Evolutionary conservation across 2,113 vertebrate species (phyloP), one percentile per base, ranked within the genome.

Genomic region (Piliocolobus tephrosceles): DNA sequence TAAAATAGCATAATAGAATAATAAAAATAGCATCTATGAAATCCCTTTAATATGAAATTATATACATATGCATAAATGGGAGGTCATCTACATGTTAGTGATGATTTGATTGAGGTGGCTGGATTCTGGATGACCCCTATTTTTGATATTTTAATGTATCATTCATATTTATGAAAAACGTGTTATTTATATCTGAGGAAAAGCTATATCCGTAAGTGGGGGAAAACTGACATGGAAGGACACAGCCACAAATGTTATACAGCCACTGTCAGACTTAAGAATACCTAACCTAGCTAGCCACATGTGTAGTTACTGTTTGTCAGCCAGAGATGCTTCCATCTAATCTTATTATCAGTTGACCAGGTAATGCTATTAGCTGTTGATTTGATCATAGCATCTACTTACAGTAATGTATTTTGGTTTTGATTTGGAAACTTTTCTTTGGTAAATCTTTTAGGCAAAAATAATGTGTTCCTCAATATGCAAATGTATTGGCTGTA

Each of bases 401-500:
- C 78, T 61, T 64, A 23, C 0, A 76, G 8, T 79, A 38, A 57
- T 70, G 57, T 57, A 66, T 93, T 95, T 52, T 92, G n/a, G 30
- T 50, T 97, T 96, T 94, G 90, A 95, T 75, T 88, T 94, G 88
- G 30, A 95, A 94, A 61, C 9, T 94, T 68, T 96, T 93, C 88
- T 50, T 97, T 87, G 79, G 58, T 90, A 75, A 88, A 84, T 90
- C 91, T 96, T 97, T 95, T 90, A 99, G 99, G 99, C 99, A 79
- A 99, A 99, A 99, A 99, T 99, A 98, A 99, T 99, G 99, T 99
- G 99, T 98, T 99, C 99, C 81, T 99, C 99, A 50, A 99, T 99
- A 97, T 99, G 99, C 97, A 99, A 99, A 97, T 99, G 99, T 90
- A 98, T 99, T 58, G 99, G 99, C 98, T 99, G 99, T 96, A 99